Percentiles rank a stretch among this genome's conserved stretches.
These are phyloP conservation scores for Cantharis nigra DNA, from an alignment of 2,888 invertebrate genomes.

Conservation along the genomic window DNA sequence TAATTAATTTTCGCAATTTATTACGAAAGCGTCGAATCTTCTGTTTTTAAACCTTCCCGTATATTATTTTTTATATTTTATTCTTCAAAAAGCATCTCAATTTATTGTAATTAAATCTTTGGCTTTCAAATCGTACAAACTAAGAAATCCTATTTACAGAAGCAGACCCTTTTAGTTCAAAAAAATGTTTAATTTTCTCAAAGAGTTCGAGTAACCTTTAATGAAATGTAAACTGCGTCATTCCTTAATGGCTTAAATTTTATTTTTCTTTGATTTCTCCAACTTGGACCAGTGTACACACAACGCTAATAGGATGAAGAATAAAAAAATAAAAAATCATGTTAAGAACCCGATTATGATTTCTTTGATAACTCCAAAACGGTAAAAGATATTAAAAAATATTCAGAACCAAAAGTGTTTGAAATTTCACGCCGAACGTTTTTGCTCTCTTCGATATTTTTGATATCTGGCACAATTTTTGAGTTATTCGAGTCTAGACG, in stretches of 20 bases:
- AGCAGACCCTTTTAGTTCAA: not conserved
- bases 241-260: slow-evolving; percentile 10
- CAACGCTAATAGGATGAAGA: not conserved
- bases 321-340: not conserved
- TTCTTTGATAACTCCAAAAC: too few species aligned
- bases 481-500: too few species aligned
- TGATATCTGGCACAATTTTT: too few species aligned
- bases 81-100: not conserved
- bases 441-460: too few species aligned
- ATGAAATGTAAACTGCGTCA: slow-evolving; percentile 17
- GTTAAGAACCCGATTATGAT: too few species aligned
- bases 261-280: not conserved
- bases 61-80: not conserved
- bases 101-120: not conserved
- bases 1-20: not conserved
- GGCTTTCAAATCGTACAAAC: not conserved
- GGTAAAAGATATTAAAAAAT: too few species aligned
- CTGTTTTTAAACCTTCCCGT: not conserved
- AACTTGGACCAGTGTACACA: not conserved
- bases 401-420: too few species aligned
- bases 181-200: not conserved
- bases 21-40: not conserved
- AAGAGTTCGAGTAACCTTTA: slow-evolving; percentile 6
- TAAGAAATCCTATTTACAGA: not conserved
- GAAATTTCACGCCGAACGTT: too few species aligned